Evolutionary conservation across 2,113 vertebrate species (phyloP).

Genomic region (Sitta europaea): DNA sequence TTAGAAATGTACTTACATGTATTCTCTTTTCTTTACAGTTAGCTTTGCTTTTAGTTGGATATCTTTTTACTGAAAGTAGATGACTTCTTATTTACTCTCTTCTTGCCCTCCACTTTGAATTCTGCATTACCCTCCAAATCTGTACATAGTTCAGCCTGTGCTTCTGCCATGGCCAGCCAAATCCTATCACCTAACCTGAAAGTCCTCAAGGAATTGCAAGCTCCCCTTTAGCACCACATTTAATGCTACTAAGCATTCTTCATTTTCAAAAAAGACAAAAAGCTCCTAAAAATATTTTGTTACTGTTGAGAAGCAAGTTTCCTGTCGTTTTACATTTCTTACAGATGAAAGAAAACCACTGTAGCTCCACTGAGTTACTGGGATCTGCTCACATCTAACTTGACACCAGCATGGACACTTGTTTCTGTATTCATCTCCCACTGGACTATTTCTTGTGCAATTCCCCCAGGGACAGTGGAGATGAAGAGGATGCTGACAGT

Average conservation of each 20-base stretch:
- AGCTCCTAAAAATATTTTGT: neutral
- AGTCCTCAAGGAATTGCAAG: neutral
- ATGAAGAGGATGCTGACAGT: neutral
- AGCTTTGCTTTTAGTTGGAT: neutral
- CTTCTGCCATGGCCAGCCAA: neutral
- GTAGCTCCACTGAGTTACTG: neutral
- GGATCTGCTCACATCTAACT: neutral
- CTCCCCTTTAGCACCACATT: neutral
- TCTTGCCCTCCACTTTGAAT: neutral
- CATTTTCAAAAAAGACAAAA: neutral
- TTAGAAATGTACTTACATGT: neutral
- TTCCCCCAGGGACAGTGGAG: neutral
- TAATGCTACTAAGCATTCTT: neutral
- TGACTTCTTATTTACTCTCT: neutral
- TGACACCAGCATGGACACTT: accelerated
- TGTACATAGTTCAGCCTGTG: neutral
- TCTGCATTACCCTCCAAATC: neutral
- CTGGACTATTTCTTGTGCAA: neutral
- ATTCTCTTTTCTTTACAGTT: neutral
- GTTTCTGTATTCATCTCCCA: neutral
- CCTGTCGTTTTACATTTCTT: neutral
- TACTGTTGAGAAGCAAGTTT: neutral
- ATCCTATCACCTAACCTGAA: neutral
- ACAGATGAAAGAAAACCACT: neutral
- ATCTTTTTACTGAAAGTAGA: neutral